phyloP scores from a whole-genome alignment of 2,113 vertebrate genomes.

The Ginglymostoma cirratum region DNA sequence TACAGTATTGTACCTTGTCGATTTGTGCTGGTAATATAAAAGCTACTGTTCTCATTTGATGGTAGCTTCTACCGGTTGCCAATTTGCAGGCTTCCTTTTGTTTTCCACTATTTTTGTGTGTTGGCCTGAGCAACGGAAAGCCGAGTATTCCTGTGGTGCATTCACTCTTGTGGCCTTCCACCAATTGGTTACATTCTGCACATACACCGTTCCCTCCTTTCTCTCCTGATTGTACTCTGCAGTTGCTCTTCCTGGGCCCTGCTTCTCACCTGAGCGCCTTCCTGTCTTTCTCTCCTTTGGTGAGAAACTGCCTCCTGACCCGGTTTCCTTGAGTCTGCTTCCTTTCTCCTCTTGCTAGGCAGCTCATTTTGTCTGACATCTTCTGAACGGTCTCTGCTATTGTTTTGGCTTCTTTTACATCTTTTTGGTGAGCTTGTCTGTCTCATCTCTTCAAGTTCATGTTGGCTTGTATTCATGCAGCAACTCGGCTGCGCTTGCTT shows the following conservation, averaged over 20 bases:
- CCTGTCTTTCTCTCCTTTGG: neutral
- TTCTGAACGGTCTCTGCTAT: neutral
- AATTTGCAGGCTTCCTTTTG: neutral
- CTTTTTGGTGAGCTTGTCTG: neutral
- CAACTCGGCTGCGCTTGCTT: neutral
- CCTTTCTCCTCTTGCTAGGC: neutral
- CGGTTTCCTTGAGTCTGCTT: neutral
- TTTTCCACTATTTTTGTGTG: neutral
- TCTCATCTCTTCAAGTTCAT: constrained; percentile 11
- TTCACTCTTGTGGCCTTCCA: neutral
- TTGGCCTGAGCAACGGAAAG: neutral
- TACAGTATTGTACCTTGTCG: neutral
- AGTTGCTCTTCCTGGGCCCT: neutral
- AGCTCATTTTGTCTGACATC: neutral
- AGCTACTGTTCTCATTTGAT: neutral
- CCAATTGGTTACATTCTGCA: neutral
- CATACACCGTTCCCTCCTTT: neutral
- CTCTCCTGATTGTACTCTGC: neutral
- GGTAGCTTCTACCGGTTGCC: neutral
- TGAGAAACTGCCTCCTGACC: neutral
- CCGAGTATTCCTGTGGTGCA: neutral
- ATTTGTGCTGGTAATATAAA: neutral
- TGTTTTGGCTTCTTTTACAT: neutral
- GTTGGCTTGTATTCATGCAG: neutral
- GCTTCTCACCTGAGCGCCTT: neutral